Conservation (phyloP, 2,113 vertebrate genomes). For the Perognathus longimembris region DNA sequence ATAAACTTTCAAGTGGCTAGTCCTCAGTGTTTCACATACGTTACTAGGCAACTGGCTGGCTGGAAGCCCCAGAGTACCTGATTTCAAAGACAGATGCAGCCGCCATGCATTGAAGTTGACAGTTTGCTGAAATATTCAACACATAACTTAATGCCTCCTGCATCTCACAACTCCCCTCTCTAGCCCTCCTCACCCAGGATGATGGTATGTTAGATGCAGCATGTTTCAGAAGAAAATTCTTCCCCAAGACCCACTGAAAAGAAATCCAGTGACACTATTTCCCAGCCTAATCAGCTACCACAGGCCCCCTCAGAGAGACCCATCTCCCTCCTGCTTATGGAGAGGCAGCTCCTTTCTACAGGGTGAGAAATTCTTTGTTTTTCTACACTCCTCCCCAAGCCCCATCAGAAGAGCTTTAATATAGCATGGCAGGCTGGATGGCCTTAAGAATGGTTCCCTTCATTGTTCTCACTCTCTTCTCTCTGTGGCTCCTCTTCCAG, state of each 20-base stretch:
- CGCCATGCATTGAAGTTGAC: slow-evolving; percentile 68
- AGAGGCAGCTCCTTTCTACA: too few relatives aligned
- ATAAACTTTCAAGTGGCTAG: slow-evolving; percentile 83
- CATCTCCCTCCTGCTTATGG: too few relatives aligned
- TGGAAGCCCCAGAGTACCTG: slow-evolving; percentile 76
- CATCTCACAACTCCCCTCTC: not conserved
- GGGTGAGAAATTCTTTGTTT: too few relatives aligned
- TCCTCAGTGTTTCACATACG: slow-evolving; percentile 43
- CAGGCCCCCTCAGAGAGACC: not conserved
- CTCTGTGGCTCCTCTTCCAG: not conserved
- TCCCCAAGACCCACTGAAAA: not conserved
- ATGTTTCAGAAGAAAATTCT: slow-evolving; percentile 53
- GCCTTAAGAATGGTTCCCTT: not conserved
- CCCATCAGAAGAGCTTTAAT: not conserved
- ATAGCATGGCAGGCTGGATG: not conserved
- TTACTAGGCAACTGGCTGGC: slow-evolving; percentile 79
- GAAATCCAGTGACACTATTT: not conserved
- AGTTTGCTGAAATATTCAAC: slow-evolving; percentile 79
- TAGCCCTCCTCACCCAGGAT: not conserved
- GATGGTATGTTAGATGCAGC: slow-evolving; percentile 24
- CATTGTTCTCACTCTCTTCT: not conserved
- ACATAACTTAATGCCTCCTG: slow-evolving; percentile 50
- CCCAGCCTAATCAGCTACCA: not conserved
- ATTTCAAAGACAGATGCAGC: slow-evolving; percentile 76
- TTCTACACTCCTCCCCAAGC: not conserved